Conservation (phyloP, 2,113 vertebrate genomes). For the Ceyx melanurus region DNA sequence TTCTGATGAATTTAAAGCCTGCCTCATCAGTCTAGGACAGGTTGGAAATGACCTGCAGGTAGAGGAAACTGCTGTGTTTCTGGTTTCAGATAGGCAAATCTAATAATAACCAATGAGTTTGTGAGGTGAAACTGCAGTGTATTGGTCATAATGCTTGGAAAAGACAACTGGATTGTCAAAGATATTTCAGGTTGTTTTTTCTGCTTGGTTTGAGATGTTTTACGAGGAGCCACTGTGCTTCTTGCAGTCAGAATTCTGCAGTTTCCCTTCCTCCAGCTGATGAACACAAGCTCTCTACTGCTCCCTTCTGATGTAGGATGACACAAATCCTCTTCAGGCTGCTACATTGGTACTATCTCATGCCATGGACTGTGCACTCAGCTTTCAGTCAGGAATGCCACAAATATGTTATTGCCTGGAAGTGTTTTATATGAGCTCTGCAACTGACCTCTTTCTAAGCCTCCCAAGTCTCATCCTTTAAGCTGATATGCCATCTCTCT, state of each 20-base stretch:
- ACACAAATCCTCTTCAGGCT: not conserved
- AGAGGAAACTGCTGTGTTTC: slow-evolving; percentile 31
- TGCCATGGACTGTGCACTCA: not conserved
- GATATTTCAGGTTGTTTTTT: not conserved
- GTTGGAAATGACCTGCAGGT: slow-evolving; percentile 72
- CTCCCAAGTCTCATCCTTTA: not conserved
- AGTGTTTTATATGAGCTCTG: not conserved
- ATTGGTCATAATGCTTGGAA: not conserved
- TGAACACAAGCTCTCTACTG: not conserved
- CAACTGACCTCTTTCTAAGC: not conserved
- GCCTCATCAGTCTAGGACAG: slow-evolving; percentile 75
- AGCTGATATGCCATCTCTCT: not conserved
- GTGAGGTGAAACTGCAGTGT: not conserved
- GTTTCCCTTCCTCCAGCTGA: not conserved
- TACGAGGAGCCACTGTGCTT: not conserved
- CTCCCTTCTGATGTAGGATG: not conserved
- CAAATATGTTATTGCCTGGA: not conserved
- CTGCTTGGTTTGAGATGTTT: not conserved
- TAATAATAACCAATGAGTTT: not conserved
- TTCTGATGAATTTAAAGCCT: slow-evolving; percentile 73
- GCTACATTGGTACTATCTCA: not conserved
- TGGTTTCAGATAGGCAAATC: not conserved
- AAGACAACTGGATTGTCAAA: not conserved
- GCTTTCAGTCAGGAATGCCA: not conserved
- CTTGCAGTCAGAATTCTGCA: not conserved